Conservation (phyloP, 2,797 vertebrate genomes). For the Muscicapa comitata region DNA sequence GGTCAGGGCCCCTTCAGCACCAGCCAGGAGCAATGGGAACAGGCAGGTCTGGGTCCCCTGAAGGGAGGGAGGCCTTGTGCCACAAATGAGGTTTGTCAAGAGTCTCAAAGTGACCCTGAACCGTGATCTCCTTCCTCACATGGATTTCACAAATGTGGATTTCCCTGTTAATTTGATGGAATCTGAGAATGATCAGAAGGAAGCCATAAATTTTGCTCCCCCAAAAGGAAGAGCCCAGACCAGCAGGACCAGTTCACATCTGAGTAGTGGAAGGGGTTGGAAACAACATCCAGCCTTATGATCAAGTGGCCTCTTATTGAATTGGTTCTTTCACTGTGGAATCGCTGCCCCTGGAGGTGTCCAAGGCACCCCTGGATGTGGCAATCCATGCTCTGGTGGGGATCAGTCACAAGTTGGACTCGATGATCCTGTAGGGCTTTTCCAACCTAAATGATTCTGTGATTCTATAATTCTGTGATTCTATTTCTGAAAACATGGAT, state of each 20-base stretch:
- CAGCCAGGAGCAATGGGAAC: not conserved
- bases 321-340: not conserved
- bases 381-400: not conserved
- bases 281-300: not conserved
- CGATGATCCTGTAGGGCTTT: not conserved
- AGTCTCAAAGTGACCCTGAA: not conserved
- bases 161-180: not conserved
- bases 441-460: not conserved
- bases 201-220: not conserved
- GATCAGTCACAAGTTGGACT: not conserved
- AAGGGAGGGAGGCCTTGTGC: not conserved
- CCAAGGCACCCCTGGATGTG: not conserved
- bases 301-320: not conserved
- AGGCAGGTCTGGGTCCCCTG: not conserved
- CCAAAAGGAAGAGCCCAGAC: not conserved
- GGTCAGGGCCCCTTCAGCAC: not conserved
- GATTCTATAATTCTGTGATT: not conserved
- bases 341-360: not conserved
- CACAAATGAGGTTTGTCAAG: rapidly evolving
- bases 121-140: not conserved
- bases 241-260: not conserved
- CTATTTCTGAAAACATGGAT: not conserved
- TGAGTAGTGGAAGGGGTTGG: not conserved
- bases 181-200: not conserved
- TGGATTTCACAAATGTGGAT: not conserved